A percentile compares a stretch with the other conserved stretches of the same genome.
phyloP scores from a whole-genome alignment of 2,888 invertebrate species.

The Drosophila setosimentum region DNA sequence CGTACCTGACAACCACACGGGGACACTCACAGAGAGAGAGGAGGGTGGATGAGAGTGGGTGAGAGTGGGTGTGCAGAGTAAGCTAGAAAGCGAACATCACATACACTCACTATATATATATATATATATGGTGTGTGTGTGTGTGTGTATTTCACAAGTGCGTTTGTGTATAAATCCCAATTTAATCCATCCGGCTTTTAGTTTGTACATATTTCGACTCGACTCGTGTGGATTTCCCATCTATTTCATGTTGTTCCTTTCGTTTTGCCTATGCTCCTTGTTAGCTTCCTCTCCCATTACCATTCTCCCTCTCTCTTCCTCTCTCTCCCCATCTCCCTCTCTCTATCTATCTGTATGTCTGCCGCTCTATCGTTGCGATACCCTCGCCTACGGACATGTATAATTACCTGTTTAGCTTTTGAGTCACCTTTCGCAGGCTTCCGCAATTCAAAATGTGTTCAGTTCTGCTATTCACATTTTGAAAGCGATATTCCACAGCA shows the following conservation, averaged over 20 bases:
- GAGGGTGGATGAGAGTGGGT: neutral
- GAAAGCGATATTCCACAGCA: neutral
- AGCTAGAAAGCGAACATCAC: slow-evolving; percentile 21
- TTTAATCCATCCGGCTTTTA: slow-evolving; percentile 74
- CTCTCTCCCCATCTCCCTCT: neutral
- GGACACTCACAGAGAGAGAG: neutral
- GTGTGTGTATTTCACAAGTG: slow-evolving; percentile 49
- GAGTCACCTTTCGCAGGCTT: neutral
- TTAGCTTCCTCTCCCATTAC: neutral
- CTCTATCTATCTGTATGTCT: neutral
- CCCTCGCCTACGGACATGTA: slow-evolving; percentile 20
- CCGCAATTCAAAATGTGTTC: neutral
- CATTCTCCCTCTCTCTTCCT: neutral
- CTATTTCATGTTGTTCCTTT: neutral
- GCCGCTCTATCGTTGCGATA: neutral
- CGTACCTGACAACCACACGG: slow-evolving; percentile 6
- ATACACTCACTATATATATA: slow-evolving; percentile 1
- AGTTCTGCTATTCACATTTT: neutral
- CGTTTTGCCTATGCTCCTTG: slow-evolving; percentile 2
- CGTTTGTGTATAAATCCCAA: slow-evolving; percentile 74
- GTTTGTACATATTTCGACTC: slow-evolving; percentile 61
- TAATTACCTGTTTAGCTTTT: slow-evolving; percentile 20
- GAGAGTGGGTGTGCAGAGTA: slow-evolving; percentile 2
- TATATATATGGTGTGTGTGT: slow-evolving; percentile 1
- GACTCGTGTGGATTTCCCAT: slow-evolving; percentile 23